Conservation (phyloP, 2,888 invertebrate species). For the Drosophila recens region DNA sequence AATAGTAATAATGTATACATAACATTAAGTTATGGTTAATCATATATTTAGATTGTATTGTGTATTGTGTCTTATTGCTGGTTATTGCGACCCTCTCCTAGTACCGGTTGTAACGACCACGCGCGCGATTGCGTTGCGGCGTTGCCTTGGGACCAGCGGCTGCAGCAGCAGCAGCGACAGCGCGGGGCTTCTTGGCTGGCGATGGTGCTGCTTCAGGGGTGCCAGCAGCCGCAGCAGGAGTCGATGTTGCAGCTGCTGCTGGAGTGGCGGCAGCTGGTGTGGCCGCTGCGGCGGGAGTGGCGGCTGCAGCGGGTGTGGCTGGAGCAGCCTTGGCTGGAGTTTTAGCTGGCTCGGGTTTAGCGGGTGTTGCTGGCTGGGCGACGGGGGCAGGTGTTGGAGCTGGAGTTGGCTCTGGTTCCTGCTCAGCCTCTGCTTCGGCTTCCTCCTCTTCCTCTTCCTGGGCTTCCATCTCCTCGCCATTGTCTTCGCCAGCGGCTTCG, state of each 20-base stretch:
- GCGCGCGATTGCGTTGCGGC: slow-evolving; percentile 83
- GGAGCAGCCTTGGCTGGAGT: slow-evolving; percentile 62
- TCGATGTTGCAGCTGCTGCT: slow-evolving; percentile 68
- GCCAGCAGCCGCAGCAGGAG: slow-evolving; percentile 28
- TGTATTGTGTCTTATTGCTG: slow-evolving; percentile 56
- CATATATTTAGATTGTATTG: slow-evolving; percentile 14
- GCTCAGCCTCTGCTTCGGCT: slow-evolving; percentile 61
- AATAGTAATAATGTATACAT: slow-evolving; percentile 12
- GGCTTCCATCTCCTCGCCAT: slow-evolving; percentile 80
- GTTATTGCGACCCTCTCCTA: slow-evolving; percentile 53
- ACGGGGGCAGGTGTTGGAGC: slow-evolving; percentile 53
- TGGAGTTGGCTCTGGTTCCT: slow-evolving; percentile 65
- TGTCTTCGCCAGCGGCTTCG: slow-evolving; percentile 62
- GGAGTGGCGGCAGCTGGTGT: slow-evolving; percentile 84
- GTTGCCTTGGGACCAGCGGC: slow-evolving; percentile 82
- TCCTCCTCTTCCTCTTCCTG: slow-evolving; percentile 73
- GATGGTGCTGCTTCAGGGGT: slow-evolving; percentile 31
- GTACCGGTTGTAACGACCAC: slow-evolving; percentile 85
- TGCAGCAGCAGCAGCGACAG: slow-evolving; percentile 17
- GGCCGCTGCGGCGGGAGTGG: slow-evolving; percentile 61
- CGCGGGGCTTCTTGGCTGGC: slow-evolving; percentile 7
- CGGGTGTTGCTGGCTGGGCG: slow-evolving; percentile 61
- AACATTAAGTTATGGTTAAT: slow-evolving; percentile 33
- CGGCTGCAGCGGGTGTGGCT: slow-evolving; percentile 74
- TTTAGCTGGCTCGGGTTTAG: slow-evolving; percentile 66